phyloP scores from a whole-genome alignment of 1,140 invertebrate genomes.

The Cydia strobilella region DNA sequence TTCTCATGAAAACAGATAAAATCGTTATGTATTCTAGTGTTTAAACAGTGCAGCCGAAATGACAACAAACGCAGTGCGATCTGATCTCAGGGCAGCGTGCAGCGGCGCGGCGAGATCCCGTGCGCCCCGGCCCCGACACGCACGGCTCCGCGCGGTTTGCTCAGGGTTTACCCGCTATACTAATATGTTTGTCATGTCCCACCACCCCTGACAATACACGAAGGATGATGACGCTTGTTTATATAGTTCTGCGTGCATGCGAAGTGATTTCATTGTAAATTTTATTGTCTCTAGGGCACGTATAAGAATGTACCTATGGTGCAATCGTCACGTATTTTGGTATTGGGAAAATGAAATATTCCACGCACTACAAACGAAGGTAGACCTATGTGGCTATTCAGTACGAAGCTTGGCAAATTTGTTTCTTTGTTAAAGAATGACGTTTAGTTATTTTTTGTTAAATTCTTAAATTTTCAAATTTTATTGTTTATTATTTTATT shows the following conservation, averaged over 20 bases:
- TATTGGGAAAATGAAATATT: too few species aligned
- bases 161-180: neutral
- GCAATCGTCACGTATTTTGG: too few species aligned
- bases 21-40: slow-evolving; percentile 2
- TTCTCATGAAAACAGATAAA: slow-evolving; percentile 3
- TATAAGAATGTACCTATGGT: too few species aligned
- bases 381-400: too few species aligned
- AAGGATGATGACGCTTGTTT: slow-evolving; percentile 32
- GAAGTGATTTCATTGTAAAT: neutral
- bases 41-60: slow-evolving; percentile 7
- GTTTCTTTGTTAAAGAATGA: too few species aligned
- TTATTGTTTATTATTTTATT: too few species aligned
- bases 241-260: neutral
- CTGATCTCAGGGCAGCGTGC: neutral
- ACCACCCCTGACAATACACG: neutral
- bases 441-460: too few species aligned
- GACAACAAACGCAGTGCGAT: neutral
- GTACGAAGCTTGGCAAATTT: too few species aligned
- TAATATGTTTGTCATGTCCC: slow-evolving; percentile 1
- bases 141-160: slow-evolving; percentile 15
- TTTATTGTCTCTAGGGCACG: too few species aligned
- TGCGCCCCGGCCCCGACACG: neutral
- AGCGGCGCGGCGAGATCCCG: neutral
- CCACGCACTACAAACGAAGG: too few species aligned
- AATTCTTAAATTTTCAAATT: too few species aligned